Percentiles rank a stretch among this genome's conserved stretches.
phyloP scores from a whole-genome alignment of 2,797 vertebrate species.

The Halcyon leucocephala region DNA sequence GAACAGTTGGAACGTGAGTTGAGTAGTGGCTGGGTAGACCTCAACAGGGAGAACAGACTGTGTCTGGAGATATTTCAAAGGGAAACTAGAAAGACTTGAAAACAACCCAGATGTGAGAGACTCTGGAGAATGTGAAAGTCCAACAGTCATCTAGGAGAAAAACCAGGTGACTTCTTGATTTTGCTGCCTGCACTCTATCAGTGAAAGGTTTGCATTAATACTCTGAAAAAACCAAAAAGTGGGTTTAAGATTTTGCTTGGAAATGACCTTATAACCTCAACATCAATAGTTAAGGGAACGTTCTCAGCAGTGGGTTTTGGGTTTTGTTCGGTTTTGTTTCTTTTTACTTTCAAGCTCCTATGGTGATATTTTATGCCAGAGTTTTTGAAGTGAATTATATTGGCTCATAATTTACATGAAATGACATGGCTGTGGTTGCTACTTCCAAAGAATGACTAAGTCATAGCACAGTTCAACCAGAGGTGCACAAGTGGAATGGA shows the following conservation, averaged over 20 bases:
- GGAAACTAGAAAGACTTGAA: background rate
- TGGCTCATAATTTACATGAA: background rate
- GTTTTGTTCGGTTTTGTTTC: background rate
- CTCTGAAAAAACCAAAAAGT: constrained; percentile 72
- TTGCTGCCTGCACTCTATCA: constrained; percentile 27
- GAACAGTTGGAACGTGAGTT: background rate
- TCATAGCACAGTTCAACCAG: background rate
- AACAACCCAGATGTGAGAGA: background rate
- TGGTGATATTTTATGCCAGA: background rate
- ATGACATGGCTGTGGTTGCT: background rate
- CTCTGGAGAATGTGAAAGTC: background rate
- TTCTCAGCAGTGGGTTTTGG: constrained; percentile 40
- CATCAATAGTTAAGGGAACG: constrained; percentile 60
- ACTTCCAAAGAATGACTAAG: background rate
- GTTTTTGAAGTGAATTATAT: background rate
- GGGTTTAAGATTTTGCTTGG: constrained; percentile 70
- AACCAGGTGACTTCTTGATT: background rate
- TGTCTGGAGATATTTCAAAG: constrained; percentile 26
- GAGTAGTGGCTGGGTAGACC: background rate
- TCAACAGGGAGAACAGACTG: background rate
- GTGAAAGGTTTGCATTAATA: constrained; percentile 77
- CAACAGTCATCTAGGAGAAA: background rate
- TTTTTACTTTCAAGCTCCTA: constrained; percentile 38
- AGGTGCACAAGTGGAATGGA: background rate
- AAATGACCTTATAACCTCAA: constrained; percentile 70